Conservation (phyloP, 2,797 vertebrate genomes). For the Oceanodroma leucorhoa region DNA sequence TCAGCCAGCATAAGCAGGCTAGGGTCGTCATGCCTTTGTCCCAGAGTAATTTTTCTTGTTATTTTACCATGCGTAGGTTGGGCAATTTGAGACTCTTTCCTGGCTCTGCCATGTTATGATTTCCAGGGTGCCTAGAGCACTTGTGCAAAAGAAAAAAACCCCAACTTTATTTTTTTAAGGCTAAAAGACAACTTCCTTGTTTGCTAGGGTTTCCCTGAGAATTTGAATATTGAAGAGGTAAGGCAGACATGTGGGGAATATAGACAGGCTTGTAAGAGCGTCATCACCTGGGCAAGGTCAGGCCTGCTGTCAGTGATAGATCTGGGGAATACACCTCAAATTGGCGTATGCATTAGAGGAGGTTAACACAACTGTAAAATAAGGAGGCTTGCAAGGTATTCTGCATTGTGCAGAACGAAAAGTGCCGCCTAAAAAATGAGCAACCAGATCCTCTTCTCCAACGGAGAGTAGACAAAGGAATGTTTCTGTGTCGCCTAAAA, state of each 20-base stretch:
- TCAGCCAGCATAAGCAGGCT: constrained; percentile 58
- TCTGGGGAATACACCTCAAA: neutral
- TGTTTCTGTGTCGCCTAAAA: neutral
- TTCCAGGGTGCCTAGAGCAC: neutral
- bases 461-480: neutral
- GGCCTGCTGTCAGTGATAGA: neutral
- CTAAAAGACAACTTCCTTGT: constrained; percentile 37
- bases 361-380: neutral
- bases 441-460: neutral
- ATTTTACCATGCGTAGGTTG: constrained; percentile 56
- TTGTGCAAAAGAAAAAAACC: constrained; percentile 7
- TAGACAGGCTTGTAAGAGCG: neutral
- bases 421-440: neutral
- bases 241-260: neutral
- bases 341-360: fast-evolving
- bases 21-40: constrained; percentile 70
- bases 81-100: constrained; percentile 40
- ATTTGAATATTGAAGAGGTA: neutral
- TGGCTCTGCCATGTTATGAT: neutral
- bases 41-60: constrained; percentile 56
- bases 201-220: neutral
- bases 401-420: neutral
- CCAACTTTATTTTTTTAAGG: neutral
- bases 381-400: neutral
- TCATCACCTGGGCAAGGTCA: neutral